A percentile compares a stretch with the other conserved stretches of the same genome.
Evolutionary conservation across 2,888 invertebrate genomes (phyloP).

Genomic region (Agrochola lota): DNA sequence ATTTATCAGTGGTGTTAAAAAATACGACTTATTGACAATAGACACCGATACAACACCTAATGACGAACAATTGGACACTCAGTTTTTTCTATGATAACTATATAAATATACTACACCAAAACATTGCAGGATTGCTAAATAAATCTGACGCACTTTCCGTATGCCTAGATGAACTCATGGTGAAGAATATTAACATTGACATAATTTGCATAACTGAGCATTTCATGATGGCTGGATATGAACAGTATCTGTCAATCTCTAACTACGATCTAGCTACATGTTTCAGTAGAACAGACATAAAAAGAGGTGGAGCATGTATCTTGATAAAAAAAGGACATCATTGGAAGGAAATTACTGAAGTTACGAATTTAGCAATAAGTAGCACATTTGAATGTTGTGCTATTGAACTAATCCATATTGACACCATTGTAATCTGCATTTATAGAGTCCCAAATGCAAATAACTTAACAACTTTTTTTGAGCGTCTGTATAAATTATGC

Average conservation of each 20-base stretch:
- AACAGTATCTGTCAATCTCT: not conserved
- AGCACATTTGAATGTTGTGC: no score
- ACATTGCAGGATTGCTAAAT: no score
- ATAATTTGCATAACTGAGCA: not conserved
- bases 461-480: not conserved
- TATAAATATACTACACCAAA: no score
- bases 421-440: no score
- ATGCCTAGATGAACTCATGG: not conserved
- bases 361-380: no score
- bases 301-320: not conserved
- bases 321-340: not conserved
- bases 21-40: no score
- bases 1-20: no score
- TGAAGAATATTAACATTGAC: not conserved
- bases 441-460: no score
- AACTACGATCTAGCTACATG: not conserved
- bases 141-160: not conserved
- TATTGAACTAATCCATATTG: no score
- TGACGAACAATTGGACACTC: not conserved
- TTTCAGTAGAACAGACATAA: not conserved
- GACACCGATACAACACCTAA: no score
- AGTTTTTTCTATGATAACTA: no score
- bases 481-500: not conserved
- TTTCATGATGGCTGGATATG: not conserved
- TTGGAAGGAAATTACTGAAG: no score